Conservation (phyloP, 1,140 invertebrate species). For the Aphaenogaster floridana region DNA sequence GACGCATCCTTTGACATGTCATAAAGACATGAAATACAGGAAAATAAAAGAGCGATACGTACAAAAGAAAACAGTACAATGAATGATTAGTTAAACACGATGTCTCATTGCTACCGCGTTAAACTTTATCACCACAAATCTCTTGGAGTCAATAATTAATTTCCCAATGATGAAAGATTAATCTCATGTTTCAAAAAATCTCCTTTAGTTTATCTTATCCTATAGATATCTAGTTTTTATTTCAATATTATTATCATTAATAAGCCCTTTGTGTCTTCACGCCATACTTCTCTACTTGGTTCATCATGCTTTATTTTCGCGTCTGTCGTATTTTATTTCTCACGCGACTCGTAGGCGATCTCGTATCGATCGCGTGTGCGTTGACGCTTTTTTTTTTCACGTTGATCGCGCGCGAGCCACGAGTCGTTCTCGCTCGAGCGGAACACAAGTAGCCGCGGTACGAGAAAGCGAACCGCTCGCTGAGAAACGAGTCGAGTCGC, state of each 20-base stretch:
- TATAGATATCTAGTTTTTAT: neutral
- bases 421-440: conserved; percentile 27
- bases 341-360: neutral
- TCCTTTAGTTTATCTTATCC: neutral
- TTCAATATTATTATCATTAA: neutral
- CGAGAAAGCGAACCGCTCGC: neutral
- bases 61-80: neutral
- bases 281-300: neutral
- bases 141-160: neutral
- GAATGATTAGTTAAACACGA: too few species aligned
- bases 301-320: neutral
- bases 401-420: conserved; percentile 11
- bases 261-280: neutral
- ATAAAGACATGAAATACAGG: neutral
- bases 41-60: neutral
- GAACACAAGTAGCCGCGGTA: conserved; percentile 33
- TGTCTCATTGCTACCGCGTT: neutral
- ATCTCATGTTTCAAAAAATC: neutral
- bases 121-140: neutral
- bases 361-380: neutral
- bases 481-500: conserved; percentile 1
- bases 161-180: neutral
- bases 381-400: neutral
- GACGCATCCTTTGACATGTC: neutral
- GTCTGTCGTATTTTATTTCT: neutral